phyloP scores from a whole-genome alignment of 2,888 invertebrate species.

The Himalopsyche anomala region DNA sequence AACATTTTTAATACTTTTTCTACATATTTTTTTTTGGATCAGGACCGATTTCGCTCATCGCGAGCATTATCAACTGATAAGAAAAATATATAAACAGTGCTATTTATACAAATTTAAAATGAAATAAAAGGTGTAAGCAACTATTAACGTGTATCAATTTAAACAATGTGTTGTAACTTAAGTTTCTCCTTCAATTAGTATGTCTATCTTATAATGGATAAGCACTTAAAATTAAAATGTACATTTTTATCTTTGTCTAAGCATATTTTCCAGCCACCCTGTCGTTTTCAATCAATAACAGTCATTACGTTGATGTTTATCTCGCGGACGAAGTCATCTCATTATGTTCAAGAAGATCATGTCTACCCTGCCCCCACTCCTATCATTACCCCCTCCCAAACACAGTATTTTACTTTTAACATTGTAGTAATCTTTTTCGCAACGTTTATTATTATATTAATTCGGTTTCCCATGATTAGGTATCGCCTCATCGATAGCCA shows the following conservation, averaged over 20 bases:
- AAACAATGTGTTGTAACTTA: no score
- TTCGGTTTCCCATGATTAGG: slow-evolving; percentile 26
- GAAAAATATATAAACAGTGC: no score
- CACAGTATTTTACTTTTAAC: background rate
- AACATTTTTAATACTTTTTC: no score
- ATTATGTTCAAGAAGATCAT: slow-evolving; percentile 36
- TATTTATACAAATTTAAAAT: no score
- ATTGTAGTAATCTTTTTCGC: slow-evolving; percentile 29
- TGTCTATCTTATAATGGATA: no score
- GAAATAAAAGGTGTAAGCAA: no score
- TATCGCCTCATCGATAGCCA: background rate
- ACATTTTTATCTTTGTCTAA: background rate
- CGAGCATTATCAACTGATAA: no score
- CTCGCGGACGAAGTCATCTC: slow-evolving; percentile 46
- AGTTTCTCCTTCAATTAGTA: no score
- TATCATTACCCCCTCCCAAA: slow-evolving; percentile 10
- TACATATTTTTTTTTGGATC: no score
- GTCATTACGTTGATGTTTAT: slow-evolving; percentile 57
- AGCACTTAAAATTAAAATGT: no score
- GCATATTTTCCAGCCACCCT: slow-evolving; percentile 16
- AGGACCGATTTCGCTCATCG: no score
- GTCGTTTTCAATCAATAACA: slow-evolving; percentile 57
- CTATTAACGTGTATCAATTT: no score
- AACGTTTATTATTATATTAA: slow-evolving; percentile 6
- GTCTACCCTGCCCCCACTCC: slow-evolving; percentile 18